Evolutionary conservation across 2,797 vertebrate genomes (phyloP).

Genomic region (Uromys caudimaculatus): DNA sequence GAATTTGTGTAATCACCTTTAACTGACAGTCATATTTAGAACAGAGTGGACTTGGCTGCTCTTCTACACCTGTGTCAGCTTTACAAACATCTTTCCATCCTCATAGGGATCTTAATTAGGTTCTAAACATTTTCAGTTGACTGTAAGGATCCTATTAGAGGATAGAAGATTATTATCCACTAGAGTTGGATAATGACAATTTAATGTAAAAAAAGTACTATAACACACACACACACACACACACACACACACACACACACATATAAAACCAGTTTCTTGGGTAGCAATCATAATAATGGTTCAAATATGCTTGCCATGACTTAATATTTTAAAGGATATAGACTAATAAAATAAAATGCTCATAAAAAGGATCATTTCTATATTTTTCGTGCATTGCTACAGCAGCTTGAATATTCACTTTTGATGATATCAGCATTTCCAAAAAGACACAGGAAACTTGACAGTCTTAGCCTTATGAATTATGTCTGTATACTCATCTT

Average conservation of each 20-base stretch:
- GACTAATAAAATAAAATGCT: too few species aligned
- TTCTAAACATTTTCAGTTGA: background rate
- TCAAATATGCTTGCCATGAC: too few species aligned
- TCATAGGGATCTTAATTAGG: background rate
- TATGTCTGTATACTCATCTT: background rate
- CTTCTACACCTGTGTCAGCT: background rate
- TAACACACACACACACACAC: too few species aligned
- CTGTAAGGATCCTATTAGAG: background rate
- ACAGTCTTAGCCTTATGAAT: background rate
- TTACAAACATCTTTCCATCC: background rate
- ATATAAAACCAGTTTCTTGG: too few species aligned
- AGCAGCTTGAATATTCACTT: slow-evolving; percentile 4
- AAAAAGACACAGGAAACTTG: background rate
- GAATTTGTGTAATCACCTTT: background rate
- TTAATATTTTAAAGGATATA: too few species aligned
- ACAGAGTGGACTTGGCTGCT: fast-evolving
- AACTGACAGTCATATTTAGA: background rate
- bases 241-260: too few species aligned
- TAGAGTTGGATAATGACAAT: too few species aligned
- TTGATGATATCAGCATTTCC: background rate
- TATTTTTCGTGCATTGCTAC: background rate
- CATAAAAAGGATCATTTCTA: background rate
- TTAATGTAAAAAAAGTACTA: too few species aligned
- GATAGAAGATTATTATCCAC: too few species aligned
- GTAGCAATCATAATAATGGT: too few species aligned